Evolutionary conservation across 2,888 invertebrate genomes (phyloP), one percentile per base, ranked within the genome.

Genomic region (Pristionchus arcanus): DNA sequence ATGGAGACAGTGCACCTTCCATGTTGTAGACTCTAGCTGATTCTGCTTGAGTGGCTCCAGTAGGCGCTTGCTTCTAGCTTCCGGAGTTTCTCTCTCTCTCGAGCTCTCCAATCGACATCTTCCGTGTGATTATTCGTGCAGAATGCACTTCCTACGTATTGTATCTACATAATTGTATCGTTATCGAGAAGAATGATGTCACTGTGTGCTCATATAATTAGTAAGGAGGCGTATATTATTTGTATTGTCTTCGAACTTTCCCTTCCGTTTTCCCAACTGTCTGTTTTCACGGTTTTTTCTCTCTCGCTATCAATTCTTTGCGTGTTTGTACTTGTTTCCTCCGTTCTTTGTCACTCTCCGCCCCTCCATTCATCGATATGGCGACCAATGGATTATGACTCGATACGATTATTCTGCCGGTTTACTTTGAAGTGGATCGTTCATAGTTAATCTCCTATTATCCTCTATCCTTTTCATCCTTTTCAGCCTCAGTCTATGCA

Each of bases 271-370:
- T 59, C 55, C 59, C 13, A 9, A 59, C 31, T 49, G 11, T 21
- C 25, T 85, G 13, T 85, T 85, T 19, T 59, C 59, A 28, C 53
- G 3, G 28, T 59, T 31, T 59, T 53, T 11, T n/a, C n/a, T 53
- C 49, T 42, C 49, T 21, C 34, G 31, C 28, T 85, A 85, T 85
- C 59, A 85, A 55, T 85, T 31, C 15, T 21, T 59, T 59, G 55
- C 59, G 55, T 85, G 84, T 85, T 85, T 59, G 84, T 85, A 59
- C 84, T 85, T 85, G 84, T 85, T 59, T 28, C 34, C 13, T n/a
- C 13, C 21, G 84, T 85, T 59, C 34, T 85, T 53, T 83, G 53
- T 83, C n/a, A 53, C 53, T 15, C 83, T 11, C 81, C 28, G 59
- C 49, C 81, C 42, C n/a, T 81, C 28, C 28, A 34, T 34, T 34